Base-by-base conservation (phyloP, 2,888 invertebrate species). In the Drepana falcataria region DNA sequence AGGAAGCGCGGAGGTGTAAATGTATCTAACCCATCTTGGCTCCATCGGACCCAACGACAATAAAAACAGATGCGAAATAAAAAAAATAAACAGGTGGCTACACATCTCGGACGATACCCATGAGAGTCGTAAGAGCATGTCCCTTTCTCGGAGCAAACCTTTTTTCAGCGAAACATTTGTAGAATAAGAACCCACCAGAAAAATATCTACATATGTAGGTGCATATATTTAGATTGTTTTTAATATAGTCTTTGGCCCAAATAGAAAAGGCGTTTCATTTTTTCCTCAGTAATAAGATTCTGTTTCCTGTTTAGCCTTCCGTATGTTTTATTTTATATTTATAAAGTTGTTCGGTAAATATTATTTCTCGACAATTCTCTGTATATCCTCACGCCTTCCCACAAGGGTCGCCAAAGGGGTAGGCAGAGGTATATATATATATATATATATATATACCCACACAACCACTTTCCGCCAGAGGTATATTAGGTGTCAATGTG, bases 121-220 rank as follows among this genome's bases (percentile, higher is more conserved):
- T 52, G 84, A 74, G 83, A 69, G 70, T 62, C 73, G 69, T 84
- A 76, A 79, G 67, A 69, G 68, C 65, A 63, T 71, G 76, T 69
- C 76, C 79, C 75, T 77, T 71, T 67, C 66, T 69, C 66, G 67
- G 65, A 66, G 65, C 59, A 66, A 76, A 77, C 79, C 79, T 73
- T 81, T 79, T 75, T 70, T 69, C 67, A 47, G 52, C 58, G 60
- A 60, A 68, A 69, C 66, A 66, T 68, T 66, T 66, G 58, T 56
- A 49, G 58, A 63, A 60, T 56, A 58, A 61, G 61, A 61, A 61
- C 59, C 40, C 21, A 21, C 21, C 21, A 21, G 21, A 21, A 57
- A 63, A 58, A 53, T 58, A 37, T 5, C 37, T 37, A 59, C 56
- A 56, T 57, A 55, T 53, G 51, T 56, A 41, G 34, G 40, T 51